These are phyloP conservation scores for Cyclina sinensis DNA, from an alignment of 1,140 invertebrate genomes.

Conservation along the genomic window DNA sequence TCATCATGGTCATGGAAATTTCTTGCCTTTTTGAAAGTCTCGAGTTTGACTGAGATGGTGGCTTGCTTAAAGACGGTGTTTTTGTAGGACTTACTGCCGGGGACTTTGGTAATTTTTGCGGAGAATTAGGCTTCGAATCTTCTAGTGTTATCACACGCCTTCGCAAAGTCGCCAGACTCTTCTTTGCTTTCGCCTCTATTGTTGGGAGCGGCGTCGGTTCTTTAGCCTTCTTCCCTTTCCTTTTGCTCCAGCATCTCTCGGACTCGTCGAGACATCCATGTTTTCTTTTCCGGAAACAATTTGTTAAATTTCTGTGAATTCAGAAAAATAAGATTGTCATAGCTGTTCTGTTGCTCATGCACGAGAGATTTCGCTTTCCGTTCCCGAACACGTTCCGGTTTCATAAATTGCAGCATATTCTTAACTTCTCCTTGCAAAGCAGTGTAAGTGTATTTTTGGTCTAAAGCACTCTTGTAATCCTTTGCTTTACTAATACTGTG, in stretches of 20 bases:
- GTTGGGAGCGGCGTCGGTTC: neutral
- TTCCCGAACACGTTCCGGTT: constrained; percentile 58
- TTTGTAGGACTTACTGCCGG: neutral
- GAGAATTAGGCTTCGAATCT: constrained; percentile 48
- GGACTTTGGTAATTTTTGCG: constrained; percentile 19
- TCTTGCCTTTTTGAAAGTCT: constrained; percentile 8
- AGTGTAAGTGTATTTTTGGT: constrained; percentile 67
- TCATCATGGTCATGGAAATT: constrained; percentile 61
- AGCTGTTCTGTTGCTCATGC: constrained; percentile 39
- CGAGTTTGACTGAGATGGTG: constrained; percentile 2
- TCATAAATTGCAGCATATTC: constrained; percentile 66
- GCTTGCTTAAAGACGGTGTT: constrained; percentile 37
- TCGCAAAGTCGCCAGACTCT: constrained; percentile 40
- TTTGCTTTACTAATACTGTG: constrained; percentile 57
- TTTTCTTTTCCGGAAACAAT: constrained; percentile 42
- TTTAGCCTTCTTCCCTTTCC: neutral
- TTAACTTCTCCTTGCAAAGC: constrained; percentile 69
- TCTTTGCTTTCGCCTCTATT: constrained; percentile 5
- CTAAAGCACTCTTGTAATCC: constrained; percentile 66
- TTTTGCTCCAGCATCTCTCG: neutral
- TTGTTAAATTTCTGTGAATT: constrained; percentile 39
- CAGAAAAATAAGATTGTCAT: constrained; percentile 36
- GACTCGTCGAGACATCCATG: constrained; percentile 22
- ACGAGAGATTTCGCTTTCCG: constrained; percentile 56
- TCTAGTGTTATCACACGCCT: constrained; percentile 46